Base-by-base conservation (phyloP, 2,113 vertebrate species). In the Rhea americana region DNA sequence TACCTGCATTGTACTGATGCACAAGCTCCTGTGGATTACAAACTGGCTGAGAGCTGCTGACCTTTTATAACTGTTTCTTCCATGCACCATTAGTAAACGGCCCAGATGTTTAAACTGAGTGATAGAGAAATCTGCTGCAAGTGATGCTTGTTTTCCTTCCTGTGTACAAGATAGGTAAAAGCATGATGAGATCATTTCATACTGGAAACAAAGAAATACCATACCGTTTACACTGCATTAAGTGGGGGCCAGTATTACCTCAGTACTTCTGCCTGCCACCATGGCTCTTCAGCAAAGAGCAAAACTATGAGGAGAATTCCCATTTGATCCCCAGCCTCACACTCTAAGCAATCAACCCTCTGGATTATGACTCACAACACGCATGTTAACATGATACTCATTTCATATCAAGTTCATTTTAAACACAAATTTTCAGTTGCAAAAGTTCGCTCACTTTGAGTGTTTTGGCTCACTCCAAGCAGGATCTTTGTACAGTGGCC, bases 1-100 rank as follows among this genome's bases (percentile, higher is more conserved):
- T 98, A 99, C 99, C 99, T 99, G 99, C 99, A 99, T 99, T 93
- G 99, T 99, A 93, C 99, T 99, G 96, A 99, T 99, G 96, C 99
- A 99, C 72, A 99, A 96, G 96, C 99, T 99, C 93, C 99, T 97
- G 97, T 99, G 99, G 97, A 99, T 99, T 77, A 99, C 99, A n/a
- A 99, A 99, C 98, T 99, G 99, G 95, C 99, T 99, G 96, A 99
- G 99, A 21, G 98, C 99, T 1, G 99, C 99, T 1, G 99, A 99
- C 10, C 99, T 97, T 93, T 99, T 99, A 98, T 99, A 99, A 97
- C 99, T 99, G 98, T 99, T 99, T n/a, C 99, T 97, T 19, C 99
- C 99, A 2, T 99, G 99, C 62, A 99, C 99, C 99, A 99, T 99
- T 25, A 99, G 98, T 48, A 99, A 94, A 24, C 99, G 98, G 55